A percentile compares a stretch with the other conserved stretches of the same genome.
Conservation (phyloP, 2,797 vertebrate species). For the Sphenodon punctatus region DNA sequence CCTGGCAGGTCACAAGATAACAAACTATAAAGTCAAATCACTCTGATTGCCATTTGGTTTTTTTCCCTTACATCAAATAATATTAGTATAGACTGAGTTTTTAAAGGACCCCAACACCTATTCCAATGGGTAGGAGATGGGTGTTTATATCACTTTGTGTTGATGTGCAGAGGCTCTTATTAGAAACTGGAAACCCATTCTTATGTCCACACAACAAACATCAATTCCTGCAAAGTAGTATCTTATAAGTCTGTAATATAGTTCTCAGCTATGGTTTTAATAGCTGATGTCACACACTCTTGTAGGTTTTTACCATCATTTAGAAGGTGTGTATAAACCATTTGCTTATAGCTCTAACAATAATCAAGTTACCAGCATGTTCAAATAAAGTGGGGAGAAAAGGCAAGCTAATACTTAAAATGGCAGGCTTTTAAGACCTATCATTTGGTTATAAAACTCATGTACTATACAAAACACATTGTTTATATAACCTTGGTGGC, state of each 20-base stretch:
- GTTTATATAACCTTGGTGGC: background rate
- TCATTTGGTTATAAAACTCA: background rate
- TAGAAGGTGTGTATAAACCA: background rate
- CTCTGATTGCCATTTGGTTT: no score
- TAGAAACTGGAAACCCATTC: background rate
- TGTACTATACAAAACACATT: background rate
- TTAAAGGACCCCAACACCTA: background rate
- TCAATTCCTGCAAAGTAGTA: no score
- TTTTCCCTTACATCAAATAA: background rate
- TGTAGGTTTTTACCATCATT: background rate
- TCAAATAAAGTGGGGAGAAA: conserved; percentile 9
- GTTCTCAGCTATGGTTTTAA: conserved; percentile 1
- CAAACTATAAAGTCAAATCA: no score
- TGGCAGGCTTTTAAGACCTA: background rate
- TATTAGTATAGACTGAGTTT: background rate
- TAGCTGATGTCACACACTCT: background rate
- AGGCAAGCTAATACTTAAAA: background rate
- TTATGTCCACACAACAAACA: background rate
- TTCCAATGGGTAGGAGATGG: background rate
- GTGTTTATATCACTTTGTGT: background rate
- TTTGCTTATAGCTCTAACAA: conserved; percentile 1
- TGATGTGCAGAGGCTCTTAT: background rate
- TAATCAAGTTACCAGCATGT: background rate
- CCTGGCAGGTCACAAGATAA: no score
- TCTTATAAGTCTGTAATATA: no score